A percentile compares a stretch with the other conserved stretches of the same genome.
Evolutionary conservation across 64 coral and sea anemone genomes (phyloP).

Genomic region (Trachythela sp.): DNA sequence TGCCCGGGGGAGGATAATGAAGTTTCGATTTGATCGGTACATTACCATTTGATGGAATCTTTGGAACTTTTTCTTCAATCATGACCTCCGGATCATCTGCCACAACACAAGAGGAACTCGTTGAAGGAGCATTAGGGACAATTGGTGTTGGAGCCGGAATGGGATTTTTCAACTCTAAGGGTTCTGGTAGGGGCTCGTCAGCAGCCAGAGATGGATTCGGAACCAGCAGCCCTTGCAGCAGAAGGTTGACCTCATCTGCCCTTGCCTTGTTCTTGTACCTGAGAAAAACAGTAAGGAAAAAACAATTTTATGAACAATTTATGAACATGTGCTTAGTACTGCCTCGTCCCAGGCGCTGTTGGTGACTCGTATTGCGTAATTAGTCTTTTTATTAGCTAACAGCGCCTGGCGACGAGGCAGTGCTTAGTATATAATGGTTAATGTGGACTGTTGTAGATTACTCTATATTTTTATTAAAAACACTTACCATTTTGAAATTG

Average conservation of each 20-base stretch:
- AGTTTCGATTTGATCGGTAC: too few species aligned
- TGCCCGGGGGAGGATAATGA: too few species aligned
- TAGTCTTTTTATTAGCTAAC: too few species aligned
- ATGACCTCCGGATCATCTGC: not conserved
- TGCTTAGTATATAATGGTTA: not conserved
- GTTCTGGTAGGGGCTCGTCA: not conserved
- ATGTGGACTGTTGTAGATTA: not conserved
- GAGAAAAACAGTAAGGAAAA: not conserved
- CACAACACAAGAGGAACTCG: not conserved
- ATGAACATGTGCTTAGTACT: not conserved
- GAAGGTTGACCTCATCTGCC: not conserved
- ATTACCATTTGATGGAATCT: not conserved
- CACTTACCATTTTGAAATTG: conserved; percentile 2
- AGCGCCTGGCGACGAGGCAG: too few species aligned
- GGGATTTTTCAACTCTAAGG: not conserved
- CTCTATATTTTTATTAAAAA: not conserved
- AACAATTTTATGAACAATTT: not conserved
- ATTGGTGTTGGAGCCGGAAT: not conserved
- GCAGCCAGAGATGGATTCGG: not conserved
- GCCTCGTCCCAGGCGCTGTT: not conserved
- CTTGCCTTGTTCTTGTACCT: conserved; percentile 18
- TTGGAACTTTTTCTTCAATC: not conserved
- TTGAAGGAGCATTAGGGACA: not conserved
- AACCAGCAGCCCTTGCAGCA: not conserved
- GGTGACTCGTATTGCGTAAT: too few species aligned